phyloP scores from a whole-genome alignment of 2,113 vertebrate species.

The Spheniscus mendiculus region DNA sequence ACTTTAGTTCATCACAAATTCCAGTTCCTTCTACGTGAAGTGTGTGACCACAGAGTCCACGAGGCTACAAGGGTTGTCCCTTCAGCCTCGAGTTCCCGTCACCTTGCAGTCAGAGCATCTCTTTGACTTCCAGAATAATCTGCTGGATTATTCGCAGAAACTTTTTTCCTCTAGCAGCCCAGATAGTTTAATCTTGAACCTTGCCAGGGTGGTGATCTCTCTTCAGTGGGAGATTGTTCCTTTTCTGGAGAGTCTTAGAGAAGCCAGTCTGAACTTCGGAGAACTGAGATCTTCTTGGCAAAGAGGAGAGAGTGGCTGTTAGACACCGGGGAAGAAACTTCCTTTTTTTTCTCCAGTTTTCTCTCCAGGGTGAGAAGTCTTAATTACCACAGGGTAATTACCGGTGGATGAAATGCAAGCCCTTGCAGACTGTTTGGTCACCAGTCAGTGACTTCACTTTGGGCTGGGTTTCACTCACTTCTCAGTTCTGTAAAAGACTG shows the following conservation, averaged over 20 bases:
- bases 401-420: slow-evolving; percentile 18
- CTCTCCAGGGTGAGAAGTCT: neutral
- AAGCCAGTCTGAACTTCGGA: neutral
- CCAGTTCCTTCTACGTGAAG: neutral
- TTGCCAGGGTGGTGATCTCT: neutral
- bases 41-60: neutral
- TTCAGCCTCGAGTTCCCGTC: neutral
- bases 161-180: neutral
- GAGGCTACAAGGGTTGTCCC: neutral
- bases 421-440: neutral
- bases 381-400: slow-evolving; percentile 15
- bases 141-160: neutral
- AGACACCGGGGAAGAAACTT: neutral
- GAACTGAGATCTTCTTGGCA: neutral
- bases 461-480: neutral
- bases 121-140: neutral
- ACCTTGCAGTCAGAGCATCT: neutral
- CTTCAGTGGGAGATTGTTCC: neutral
- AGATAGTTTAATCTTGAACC: neutral
- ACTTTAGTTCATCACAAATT: neutral
- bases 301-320: neutral
- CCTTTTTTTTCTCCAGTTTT: neutral
- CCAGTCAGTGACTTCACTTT: slow-evolving; percentile 14
- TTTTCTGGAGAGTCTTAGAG: neutral
- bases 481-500: neutral